Percentiles rank a stretch among this genome's conserved stretches.
These are phyloP conservation scores for Cryptus armator DNA, from an alignment of 2,888 invertebrate species.

Conservation along the genomic window DNA sequence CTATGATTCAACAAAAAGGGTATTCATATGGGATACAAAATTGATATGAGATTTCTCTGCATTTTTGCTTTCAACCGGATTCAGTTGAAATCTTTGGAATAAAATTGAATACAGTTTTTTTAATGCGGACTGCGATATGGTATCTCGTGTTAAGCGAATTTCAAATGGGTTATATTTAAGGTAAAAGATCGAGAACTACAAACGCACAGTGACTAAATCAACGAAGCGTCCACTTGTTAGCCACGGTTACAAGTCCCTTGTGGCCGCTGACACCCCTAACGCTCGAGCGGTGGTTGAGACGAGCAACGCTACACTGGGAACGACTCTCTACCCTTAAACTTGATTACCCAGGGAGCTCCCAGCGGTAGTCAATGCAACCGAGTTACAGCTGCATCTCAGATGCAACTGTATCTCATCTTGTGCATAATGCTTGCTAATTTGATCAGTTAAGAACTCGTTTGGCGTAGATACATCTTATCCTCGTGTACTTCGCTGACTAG, in stretches of 20 bases:
- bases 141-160: neutral
- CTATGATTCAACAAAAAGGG: no score
- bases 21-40: no score
- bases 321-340: conserved; percentile 65
- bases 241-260: conserved; percentile 77
- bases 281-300: conserved; percentile 27
- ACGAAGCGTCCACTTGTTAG: conserved; percentile 75
- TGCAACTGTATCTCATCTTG: conserved; percentile 32
- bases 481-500: neutral
- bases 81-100: no score
- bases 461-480: conserved; percentile 15
- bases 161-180: neutral
- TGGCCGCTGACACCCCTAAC: conserved; percentile 68
- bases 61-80: no score
- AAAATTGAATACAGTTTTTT: no score
- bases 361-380: conserved; percentile 48
- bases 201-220: conserved; percentile 51
- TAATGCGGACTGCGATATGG: neutral
- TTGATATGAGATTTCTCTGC: no score
- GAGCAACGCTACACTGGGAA: conserved; percentile 47
- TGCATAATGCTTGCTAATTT: conserved; percentile 22
- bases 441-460: neutral
- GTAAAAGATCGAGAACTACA: conserved; percentile 16
- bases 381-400: conserved; percentile 28
- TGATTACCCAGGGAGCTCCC: conserved; percentile 61